These are phyloP conservation scores for Alces alces DNA, from an alignment of 2,113 vertebrate species.

Conservation along the genomic window DNA sequence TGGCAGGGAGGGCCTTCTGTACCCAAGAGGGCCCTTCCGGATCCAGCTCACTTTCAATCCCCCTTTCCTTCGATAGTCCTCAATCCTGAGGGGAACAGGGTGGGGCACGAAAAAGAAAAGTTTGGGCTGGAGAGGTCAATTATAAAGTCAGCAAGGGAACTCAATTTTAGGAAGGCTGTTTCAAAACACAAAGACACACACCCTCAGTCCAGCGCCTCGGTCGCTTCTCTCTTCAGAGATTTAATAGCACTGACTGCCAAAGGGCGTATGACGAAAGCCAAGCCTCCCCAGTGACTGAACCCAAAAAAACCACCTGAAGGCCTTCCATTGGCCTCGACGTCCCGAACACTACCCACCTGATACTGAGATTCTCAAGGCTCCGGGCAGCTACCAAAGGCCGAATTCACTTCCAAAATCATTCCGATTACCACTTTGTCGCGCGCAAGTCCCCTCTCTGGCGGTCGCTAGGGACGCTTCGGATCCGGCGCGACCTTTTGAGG, in stretches of 20 bases:
- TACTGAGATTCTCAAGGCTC: not conserved
- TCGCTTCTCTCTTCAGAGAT: too few relatives aligned
- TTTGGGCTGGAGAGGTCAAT: not conserved
- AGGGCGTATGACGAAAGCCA: not conserved
- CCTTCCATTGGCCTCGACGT: not conserved
- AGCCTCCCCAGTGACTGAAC: not conserved
- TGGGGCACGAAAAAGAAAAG: not conserved
- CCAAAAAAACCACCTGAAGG: not conserved
- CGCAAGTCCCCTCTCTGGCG: fast-evolving
- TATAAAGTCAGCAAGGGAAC: not conserved
- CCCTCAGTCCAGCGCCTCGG: not conserved
- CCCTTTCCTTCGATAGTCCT: not conserved
- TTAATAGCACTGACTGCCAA: not conserved
- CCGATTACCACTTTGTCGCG: fast-evolving
- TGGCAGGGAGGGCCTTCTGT: not conserved
- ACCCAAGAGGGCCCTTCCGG: not conserved
- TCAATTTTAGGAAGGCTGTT: not conserved
- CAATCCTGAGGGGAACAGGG: not conserved
- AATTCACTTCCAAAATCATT: too few relatives aligned
- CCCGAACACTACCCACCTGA: not conserved
- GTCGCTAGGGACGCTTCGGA: not conserved
- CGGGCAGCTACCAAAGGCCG: not conserved
- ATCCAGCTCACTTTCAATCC: not conserved
- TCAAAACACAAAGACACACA: not conserved
- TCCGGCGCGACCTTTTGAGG: fast-evolving